Percentiles rank a stretch among this genome's conserved stretches.
Evolutionary conservation across 2,888 invertebrate genomes (phyloP).

Genomic region (Imbricaverruca yamaguchii): DNA sequence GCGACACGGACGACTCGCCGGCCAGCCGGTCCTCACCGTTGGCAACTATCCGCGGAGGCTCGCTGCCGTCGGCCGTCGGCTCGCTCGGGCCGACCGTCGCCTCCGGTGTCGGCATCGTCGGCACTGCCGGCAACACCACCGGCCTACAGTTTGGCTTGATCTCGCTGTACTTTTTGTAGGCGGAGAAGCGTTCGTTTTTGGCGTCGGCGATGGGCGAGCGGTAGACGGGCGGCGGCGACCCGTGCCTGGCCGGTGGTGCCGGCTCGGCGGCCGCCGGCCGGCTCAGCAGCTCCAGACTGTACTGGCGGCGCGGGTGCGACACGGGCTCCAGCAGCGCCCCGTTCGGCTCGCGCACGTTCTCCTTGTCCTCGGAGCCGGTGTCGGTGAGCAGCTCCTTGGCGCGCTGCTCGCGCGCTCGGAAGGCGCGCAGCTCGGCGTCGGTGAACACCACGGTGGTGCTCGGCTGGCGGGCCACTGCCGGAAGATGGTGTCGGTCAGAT

Average conservation of each 20-base stretch:
- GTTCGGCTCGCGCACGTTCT: slow-evolving; percentile 19
- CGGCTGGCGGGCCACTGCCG: slow-evolving; percentile 35
- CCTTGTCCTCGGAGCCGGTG: slow-evolving; percentile 23
- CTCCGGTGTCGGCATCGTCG: background rate
- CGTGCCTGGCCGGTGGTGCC: background rate
- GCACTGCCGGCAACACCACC: background rate
- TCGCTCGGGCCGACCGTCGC: background rate
- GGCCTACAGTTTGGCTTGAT: background rate
- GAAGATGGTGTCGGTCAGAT: slow-evolving; percentile 10
- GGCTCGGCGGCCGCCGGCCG: slow-evolving; percentile 21
- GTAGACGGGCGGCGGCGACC: background rate
- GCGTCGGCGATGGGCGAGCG: background rate
- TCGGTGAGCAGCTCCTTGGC: slow-evolving; percentile 26
- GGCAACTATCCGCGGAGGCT: background rate
- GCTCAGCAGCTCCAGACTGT: slow-evolving; percentile 28
- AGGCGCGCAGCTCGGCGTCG: slow-evolving; percentile 37
- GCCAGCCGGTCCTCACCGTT: background rate
- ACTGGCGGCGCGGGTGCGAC: slow-evolving; percentile 25
- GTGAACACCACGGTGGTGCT: slow-evolving; percentile 41
- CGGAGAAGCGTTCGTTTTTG: slow-evolving; percentile 8
- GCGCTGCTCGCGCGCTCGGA: slow-evolving; percentile 30
- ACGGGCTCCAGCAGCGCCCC: background rate
- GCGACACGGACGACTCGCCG: slow-evolving; percentile 7
- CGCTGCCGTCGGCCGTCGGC: background rate
- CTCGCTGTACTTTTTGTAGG: slow-evolving; percentile 16